Evolutionary conservation across 1,140 invertebrate species (phyloP).

Genomic region (Mercenaria mercenaria): DNA sequence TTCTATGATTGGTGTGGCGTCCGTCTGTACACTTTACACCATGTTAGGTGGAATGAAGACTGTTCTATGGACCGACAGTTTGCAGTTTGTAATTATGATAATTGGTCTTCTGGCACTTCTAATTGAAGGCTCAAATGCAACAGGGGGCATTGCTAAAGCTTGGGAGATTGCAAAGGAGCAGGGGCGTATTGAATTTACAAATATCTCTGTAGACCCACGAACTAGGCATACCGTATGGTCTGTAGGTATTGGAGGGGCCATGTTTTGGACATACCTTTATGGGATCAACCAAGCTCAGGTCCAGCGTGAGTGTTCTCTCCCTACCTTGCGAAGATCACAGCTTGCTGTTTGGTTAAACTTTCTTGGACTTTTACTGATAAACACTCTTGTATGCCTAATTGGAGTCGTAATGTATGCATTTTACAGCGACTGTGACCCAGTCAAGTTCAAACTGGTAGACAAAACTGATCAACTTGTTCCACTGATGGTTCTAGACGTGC

Average conservation of each 20-base stretch:
- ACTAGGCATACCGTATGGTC: constrained; percentile 74
- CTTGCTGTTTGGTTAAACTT: constrained; percentile 75
- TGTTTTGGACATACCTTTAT: background rate
- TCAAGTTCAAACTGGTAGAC: constrained; percentile 87
- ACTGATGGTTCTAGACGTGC: constrained; percentile 92
- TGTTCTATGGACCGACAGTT: constrained; percentile 94
- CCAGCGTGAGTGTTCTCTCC: constrained; percentile 26
- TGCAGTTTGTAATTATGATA: constrained; percentile 94
- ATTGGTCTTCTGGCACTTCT: constrained; percentile 92
- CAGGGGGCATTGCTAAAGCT: constrained; percentile 90
- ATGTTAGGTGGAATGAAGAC: constrained; percentile 94
- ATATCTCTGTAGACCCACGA: constrained; percentile 78
- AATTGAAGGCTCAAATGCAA: constrained; percentile 90
- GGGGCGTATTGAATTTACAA: constrained; percentile 1
- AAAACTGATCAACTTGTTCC: constrained; percentile 89
- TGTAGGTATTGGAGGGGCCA: background rate
- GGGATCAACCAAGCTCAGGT: constrained; percentile 12
- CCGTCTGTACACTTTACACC: constrained; percentile 41
- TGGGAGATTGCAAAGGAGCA: constrained; percentile 88
- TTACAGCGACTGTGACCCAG: constrained; percentile 93
- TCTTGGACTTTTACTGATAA: background rate
- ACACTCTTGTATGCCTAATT: constrained; percentile 8
- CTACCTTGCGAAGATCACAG: constrained; percentile 88
- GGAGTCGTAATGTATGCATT: constrained; percentile 90
- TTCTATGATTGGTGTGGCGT: constrained; percentile 10